Percentiles rank a stretch among this genome's conserved stretches.
phyloP scores from a whole-genome alignment of 2,888 invertebrate species.

The Heliconius cydno region DNA sequence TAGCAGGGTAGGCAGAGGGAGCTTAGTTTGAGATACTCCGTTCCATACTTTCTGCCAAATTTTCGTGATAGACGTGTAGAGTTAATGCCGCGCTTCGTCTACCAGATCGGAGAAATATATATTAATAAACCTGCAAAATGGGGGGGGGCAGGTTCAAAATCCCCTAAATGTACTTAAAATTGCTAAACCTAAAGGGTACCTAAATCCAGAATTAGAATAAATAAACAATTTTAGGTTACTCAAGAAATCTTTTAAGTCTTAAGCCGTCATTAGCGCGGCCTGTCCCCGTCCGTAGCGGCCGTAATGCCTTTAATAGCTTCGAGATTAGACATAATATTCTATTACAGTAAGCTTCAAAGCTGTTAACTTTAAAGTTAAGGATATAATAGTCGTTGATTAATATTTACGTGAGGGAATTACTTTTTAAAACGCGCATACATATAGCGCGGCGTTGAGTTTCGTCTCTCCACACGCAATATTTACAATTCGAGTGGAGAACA shows the following conservation, averaged over 20 bases:
- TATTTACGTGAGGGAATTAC: too few relatives aligned
- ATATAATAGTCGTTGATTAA: too few relatives aligned
- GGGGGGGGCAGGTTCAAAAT: not conserved
- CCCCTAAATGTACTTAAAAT: not conserved
- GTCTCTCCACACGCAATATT: not conserved
- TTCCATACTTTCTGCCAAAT: too few relatives aligned
- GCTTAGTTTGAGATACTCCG: not conserved
- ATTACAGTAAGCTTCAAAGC: conserved; percentile 13
- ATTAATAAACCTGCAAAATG: not conserved
- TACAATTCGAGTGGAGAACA: too few relatives aligned
- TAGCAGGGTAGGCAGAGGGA: not conserved
- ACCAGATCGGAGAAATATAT: too few relatives aligned
- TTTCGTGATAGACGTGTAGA: not conserved
- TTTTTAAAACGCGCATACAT: not conserved
- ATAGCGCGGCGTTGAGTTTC: not conserved
- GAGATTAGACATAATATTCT: conserved; percentile 38
- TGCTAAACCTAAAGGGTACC: not conserved
- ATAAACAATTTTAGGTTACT: conserved; percentile 41
- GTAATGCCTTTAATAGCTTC: conserved; percentile 40
- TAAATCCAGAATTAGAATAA: conserved; percentile 39
- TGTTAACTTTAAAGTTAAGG: conserved; percentile 12
- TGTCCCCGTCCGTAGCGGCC: conserved; percentile 34
- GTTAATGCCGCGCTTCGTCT: not conserved
- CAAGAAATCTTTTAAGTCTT: conserved; percentile 36
- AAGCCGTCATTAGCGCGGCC: conserved; percentile 38